Evolutionary conservation across 1,140 invertebrate species (phyloP), one percentile per base, ranked within the genome.

Genomic region (Saxidomus purpurata): DNA sequence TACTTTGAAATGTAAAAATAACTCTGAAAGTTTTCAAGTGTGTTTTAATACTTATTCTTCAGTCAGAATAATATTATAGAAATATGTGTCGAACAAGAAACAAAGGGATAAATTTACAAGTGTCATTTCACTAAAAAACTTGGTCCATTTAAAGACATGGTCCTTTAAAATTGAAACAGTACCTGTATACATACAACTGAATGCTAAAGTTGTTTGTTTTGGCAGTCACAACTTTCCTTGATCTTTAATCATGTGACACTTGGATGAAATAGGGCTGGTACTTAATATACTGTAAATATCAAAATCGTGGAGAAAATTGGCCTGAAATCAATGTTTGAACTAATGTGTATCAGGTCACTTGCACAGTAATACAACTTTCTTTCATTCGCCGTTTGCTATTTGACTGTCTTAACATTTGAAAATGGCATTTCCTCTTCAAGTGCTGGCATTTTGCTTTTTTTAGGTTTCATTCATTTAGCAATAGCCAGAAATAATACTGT

Each of bases 191-290:
- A 80, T 81, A 28, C 25, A 55, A 19, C 52, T 52, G 59, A 36
- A 28, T 63, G 28, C 25, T 38, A 40, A 82, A 59, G 31, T 63
- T 82, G 59, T 82, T 82, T 82, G 80, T 40, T 31, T 82, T 63
- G 52, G 80, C 52, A 61, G 38, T 61, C 17, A 61, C n/a, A 25
- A 59, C 52, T 34, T 59, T 82, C 59, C 80, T 82, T 82, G 80
- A 82, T 82, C 80, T 82, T 63, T 31, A 63, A 82, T 47, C 52
- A 82, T 82, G n/a, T 82, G 80, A 61, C 80, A 82, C 80, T 82
- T 63, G 80, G 34, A 40, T 61, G 38, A 79, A 61, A 82, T 82
- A 61, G 59, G 52, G 47, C 52, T 61, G n/a, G n/a, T 82, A 43
- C 59, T 61, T 67, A 25, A 59, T 40, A 67, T 43, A 61, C 59